Evolutionary conservation across 1,140 invertebrate species (phyloP), one percentile per base, ranked within the genome.

Genomic region (Halotydeus destructor): DNA sequence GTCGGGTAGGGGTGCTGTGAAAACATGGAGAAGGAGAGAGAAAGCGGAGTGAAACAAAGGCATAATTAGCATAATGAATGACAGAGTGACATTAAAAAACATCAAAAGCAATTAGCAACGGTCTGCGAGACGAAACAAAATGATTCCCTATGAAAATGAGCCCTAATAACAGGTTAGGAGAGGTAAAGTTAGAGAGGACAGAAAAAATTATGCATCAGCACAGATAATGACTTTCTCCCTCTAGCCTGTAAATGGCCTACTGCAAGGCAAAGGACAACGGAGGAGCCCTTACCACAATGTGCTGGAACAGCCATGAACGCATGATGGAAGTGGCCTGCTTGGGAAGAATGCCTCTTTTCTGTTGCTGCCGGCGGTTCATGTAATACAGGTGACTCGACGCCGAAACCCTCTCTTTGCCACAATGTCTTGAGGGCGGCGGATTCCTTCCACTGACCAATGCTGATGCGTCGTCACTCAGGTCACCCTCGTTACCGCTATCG

Each of bases 251-350:
- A 9, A 30, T 30, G 28, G 28, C n/a, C 28, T n/a, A 30, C n/a
- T 30, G 28, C 9, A 14, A 8, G 19, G 9, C 19, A 14, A 6
- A 37, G 8, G 28, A 39, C n/a, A n/a, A n/a, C n/a, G n/a, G n/a
- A n/a, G n/a, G 32, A 49, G 24, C 38, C 44, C 77, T 31, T 78
- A 64, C 60, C 76, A 91, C 96, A 71, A 99, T 76, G 71, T 99
- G 93, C 71, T 98, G 91, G 72, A 99, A 99, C 50, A 99, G 75
- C 93, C 93, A 99, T 67, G 91, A 89, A 70, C 93, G 75, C 63
- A 99, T 79, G 62, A 97, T 96, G 69, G 98, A 97, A 53, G 93
- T 99, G 55, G 93, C 93, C 50, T 94, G 86, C 71, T 99, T 99
- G 48, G 93, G 93, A 65, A 99, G 96, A 62, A 98, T 97, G 54